Base-by-base conservation (phyloP, 2,888 invertebrate genomes). In the Netelia fuscicornis region DNA sequence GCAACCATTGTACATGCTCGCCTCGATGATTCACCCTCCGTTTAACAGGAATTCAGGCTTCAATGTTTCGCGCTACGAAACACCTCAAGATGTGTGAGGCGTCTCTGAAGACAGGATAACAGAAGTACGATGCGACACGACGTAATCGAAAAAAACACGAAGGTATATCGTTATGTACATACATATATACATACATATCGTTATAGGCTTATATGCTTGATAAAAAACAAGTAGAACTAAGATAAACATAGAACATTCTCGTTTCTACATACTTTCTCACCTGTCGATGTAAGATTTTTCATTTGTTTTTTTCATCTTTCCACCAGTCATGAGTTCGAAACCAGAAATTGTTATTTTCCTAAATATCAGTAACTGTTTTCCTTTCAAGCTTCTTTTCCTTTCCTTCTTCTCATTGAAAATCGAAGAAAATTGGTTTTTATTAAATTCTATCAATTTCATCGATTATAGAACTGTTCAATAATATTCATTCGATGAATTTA, bases 11-110 rank as follows among this genome's bases (percentile, higher is more conserved):
- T 23, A 65, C 37, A 54, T 85, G 64, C 58, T n/a, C 85, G 84
- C 90, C 90, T 89, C 89, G 71, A 87, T 77, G 56, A 6, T 64
- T 82, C 87, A 86, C 89, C 91, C 90, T 91, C 89, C 88, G 86
- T 58, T 85, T 78, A 90, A 62, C 86, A 90, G 89, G 89, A 87
- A 68, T 75, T 3, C 83, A 87, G 76, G 52, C 9, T 72, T 81
- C 74, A 44, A 52, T 72, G 48, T 56, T 72, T 44, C 75, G 54
- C 78, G n/a, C 58, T 54, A 52, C 80, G 75, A 77, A 81, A 75
- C 81, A 84, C 78, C 70, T 80, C 76, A 62, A 86, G 85, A 71
- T 37, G 67, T 64, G 81, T 75, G 25, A 52, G 17, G 25, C 76
- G 82, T 86, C 80, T 76, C 83, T 52, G 11, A 20, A 80, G 86